Percentiles rank a stretch among this genome's conserved stretches.
phyloP scores from a whole-genome alignment of 2,888 invertebrate species.

The Vannuccia rotundouncinata region DNA sequence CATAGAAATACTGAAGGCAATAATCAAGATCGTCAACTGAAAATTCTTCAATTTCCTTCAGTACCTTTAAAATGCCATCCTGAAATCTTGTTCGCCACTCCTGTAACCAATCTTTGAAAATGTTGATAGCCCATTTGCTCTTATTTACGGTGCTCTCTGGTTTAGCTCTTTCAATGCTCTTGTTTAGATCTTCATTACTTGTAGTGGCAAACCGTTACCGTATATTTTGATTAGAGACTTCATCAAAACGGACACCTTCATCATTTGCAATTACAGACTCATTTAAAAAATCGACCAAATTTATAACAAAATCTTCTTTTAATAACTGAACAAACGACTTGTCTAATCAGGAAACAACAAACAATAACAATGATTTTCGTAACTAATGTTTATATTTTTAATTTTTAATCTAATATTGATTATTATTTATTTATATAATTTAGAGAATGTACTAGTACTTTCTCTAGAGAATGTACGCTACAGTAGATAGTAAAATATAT shows the following conservation, averaged over 20 bases:
- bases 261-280: neutral
- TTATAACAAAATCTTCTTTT: neutral
- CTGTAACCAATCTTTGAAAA: conserved; percentile 22
- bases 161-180: conserved; percentile 2
- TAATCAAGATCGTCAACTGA: conserved; percentile 8
- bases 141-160: neutral
- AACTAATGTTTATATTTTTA: no score
- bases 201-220: neutral
- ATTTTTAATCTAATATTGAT: no score
- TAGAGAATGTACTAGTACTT: no score
- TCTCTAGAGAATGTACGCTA: neutral
- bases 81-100: conserved; percentile 22
- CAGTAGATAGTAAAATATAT: neutral
- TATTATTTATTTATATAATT: no score
- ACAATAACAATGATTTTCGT: no score
- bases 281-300: neutral
- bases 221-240: conserved; percentile 16
- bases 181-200: neutral
- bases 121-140: conserved; percentile 25
- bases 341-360: neutral
- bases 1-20: conserved; percentile 16
- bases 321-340: neutral
- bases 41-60: conserved; percentile 24
- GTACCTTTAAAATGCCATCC: conserved; percentile 15
- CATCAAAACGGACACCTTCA: conserved; percentile 24